Conservation (phyloP, 1,140 invertebrate genomes). For the Diprion similis region DNA sequence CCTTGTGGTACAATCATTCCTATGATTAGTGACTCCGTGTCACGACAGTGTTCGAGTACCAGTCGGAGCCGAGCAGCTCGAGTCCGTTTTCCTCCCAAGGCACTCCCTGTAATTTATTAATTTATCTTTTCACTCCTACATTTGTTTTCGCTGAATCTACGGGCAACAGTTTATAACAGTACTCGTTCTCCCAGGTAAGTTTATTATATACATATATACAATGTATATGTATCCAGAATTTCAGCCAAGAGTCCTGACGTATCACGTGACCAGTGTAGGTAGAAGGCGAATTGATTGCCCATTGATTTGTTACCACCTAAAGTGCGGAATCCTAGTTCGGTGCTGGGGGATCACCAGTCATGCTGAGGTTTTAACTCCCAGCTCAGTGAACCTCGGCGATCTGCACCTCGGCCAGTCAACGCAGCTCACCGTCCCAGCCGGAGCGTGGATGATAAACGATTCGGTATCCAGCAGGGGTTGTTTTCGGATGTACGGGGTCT, state of each 20-base stretch:
- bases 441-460: slow-evolving; percentile 51
- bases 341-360: slow-evolving; percentile 50
- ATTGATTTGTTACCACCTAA: slow-evolving; percentile 58
- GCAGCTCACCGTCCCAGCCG: slow-evolving; percentile 18
- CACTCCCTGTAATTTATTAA: slow-evolving; percentile 28
- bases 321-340: slow-evolving; percentile 56
- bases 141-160: background rate
- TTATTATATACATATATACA: too few species aligned
- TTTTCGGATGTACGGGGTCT: background rate
- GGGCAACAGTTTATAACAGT: too few species aligned
- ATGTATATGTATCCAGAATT: too few species aligned
- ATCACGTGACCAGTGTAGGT: background rate
- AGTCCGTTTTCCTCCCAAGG: slow-evolving; percentile 14
- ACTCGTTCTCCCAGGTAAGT: background rate
- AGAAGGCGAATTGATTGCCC: slow-evolving; percentile 24
- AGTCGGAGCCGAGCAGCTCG: slow-evolving; percentile 24
- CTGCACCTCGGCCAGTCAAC: slow-evolving; percentile 1
- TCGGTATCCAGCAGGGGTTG: slow-evolving; percentile 14
- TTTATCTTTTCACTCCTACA: slow-evolving; percentile 11
- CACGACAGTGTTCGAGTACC: slow-evolving; percentile 50
- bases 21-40: slow-evolving; percentile 51
- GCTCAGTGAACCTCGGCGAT: slow-evolving; percentile 33
- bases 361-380: slow-evolving; percentile 60
- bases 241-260: too few species aligned
- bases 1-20: slow-evolving; percentile 30